Evolutionary conservation across 1,140 invertebrate genomes (phyloP).

Genomic region (Nephila pilipes): DNA sequence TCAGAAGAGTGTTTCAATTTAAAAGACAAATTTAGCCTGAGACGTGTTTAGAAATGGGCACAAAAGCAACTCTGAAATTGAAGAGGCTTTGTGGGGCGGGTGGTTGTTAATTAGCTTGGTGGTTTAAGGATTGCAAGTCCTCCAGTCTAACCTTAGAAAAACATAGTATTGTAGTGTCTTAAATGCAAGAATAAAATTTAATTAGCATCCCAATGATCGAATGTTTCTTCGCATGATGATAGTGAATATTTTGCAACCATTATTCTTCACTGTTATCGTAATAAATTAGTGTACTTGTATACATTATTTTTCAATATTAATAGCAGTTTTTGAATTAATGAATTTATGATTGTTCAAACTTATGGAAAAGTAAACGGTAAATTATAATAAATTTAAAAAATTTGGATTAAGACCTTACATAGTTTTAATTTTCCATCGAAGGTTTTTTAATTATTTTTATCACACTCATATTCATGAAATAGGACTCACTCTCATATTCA

Average conservation of each 20-base stretch:
- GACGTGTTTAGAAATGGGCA: conserved; percentile 39
- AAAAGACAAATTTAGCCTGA: conserved; percentile 19
- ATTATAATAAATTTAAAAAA: too few species aligned
- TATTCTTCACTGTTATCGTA: too few species aligned
- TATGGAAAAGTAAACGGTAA: too few species aligned
- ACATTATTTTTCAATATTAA: too few species aligned
- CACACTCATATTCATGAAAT: too few species aligned
- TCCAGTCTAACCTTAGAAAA: background rate
- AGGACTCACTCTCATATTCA: too few species aligned
- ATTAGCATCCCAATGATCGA: conserved; percentile 1
- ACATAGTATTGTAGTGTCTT: background rate
- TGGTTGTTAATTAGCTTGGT: background rate
- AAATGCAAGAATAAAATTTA: background rate
- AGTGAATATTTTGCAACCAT: background rate
- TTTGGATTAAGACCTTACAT: too few species aligned
- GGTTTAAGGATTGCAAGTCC: background rate
- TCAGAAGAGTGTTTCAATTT: conserved; percentile 9
- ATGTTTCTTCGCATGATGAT: background rate
- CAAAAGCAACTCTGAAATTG: background rate
- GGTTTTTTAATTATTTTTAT: too few species aligned
- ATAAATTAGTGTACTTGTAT: too few species aligned
- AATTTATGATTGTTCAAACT: too few species aligned
- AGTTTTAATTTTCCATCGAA: too few species aligned
- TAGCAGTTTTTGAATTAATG: too few species aligned
- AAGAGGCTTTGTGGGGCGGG: background rate